Evolutionary conservation across 2,797 vertebrate genomes (phyloP).

Genomic region (Tapera naevia): DNA sequence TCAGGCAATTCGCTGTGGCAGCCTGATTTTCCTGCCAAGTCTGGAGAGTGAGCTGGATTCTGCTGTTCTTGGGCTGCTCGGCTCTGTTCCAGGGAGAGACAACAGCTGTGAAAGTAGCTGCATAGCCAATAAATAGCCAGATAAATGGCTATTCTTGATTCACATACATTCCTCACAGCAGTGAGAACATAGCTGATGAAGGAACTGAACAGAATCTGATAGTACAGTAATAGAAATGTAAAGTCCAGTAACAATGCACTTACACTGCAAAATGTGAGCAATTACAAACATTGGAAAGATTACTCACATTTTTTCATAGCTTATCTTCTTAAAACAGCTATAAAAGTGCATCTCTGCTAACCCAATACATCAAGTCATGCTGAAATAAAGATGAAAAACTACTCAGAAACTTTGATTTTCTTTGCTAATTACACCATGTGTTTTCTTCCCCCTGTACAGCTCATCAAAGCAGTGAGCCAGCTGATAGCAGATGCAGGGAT

Average conservation of each 20-base stretch:
- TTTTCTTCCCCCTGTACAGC: slow-evolving; percentile 71
- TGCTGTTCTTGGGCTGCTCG: background rate
- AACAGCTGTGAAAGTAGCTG: slow-evolving; percentile 2
- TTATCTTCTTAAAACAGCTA: background rate
- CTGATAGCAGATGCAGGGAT: slow-evolving; percentile 96
- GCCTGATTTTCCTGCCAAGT: slow-evolving; percentile 4
- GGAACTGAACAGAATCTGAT: background rate
- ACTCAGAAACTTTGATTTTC: background rate
- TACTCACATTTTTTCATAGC: background rate
- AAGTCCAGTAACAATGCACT: background rate
- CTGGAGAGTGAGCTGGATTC: background rate
- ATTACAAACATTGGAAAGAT: background rate
- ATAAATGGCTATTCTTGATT: background rate
- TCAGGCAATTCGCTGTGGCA: background rate
- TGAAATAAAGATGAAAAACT: background rate
- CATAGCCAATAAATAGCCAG: background rate
- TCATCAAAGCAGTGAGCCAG: slow-evolving; percentile 98
- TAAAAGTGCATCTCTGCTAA: background rate
- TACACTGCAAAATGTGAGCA: background rate
- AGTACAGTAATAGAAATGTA: background rate
- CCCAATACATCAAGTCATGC: background rate
- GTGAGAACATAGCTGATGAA: background rate
- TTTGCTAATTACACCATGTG: background rate
- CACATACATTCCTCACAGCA: background rate
- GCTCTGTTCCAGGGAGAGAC: background rate